These are phyloP conservation scores for Liparis tanakae DNA, from an alignment of 2,797 vertebrate species.

Conservation along the genomic window DNA sequence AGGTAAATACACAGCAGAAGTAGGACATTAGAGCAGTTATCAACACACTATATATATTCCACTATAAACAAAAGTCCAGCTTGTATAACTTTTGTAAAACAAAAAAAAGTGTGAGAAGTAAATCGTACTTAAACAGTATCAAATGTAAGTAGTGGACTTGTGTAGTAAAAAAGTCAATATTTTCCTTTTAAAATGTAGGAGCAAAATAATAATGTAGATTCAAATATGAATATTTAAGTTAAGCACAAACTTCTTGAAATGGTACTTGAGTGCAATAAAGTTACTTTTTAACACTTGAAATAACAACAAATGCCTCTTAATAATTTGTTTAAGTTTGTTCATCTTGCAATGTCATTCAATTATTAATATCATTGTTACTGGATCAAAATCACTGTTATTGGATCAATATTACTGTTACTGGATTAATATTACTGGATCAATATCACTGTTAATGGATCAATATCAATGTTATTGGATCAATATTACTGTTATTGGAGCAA, in stretches of 20 bases:
- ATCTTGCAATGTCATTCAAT: not conserved
- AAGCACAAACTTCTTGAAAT: not conserved
- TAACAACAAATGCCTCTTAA: not conserved
- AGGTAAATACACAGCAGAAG: constrained; percentile 11
- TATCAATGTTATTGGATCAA: no score
- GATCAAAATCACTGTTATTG: no score
- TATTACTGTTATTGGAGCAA: no score
- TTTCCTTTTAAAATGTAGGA: not conserved
- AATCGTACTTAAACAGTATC: not conserved
- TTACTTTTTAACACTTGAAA: not conserved
- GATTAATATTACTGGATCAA: no score
- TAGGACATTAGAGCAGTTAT: not conserved
- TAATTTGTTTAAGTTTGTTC: not conserved
- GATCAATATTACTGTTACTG: no score
- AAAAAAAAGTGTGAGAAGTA: constrained; percentile 3
- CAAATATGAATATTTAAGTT: not conserved
- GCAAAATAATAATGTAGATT: not conserved
- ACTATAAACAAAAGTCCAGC: not conserved
- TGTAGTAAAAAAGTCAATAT: not conserved
- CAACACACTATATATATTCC: not conserved
- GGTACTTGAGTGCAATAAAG: not conserved
- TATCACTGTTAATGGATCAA: no score
- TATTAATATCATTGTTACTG: no score
- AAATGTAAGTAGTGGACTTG: not conserved
- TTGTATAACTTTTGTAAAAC: not conserved